These are phyloP conservation scores for Chaetura pelagica DNA, from an alignment of 2,113 vertebrate genomes.

Conservation along the genomic window DNA sequence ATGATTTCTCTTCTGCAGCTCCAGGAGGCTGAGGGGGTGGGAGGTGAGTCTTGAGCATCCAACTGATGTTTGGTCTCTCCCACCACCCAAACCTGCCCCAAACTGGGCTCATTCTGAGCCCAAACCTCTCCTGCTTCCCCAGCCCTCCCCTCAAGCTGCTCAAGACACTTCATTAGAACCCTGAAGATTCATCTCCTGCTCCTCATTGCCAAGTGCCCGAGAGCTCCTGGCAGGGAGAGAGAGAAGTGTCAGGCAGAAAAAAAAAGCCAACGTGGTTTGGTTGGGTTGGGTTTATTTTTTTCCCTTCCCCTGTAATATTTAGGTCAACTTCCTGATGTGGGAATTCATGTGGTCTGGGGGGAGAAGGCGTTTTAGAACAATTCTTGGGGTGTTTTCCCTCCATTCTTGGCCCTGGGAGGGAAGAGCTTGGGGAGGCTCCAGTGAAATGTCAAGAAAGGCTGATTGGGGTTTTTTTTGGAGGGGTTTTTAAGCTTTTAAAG, in stretches of 20 bases:
- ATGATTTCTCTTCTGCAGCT: not conserved
- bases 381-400: not conserved
- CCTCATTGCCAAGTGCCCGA: not conserved
- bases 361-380: rapidly evolving
- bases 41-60: not conserved
- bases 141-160: not conserved
- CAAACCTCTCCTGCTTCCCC: rapidly evolving
- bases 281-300: no score
- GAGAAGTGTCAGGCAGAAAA: not conserved
- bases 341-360: not conserved
- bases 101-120: not conserved
- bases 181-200: conserved; percentile 25
- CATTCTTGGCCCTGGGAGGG: not conserved
- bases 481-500: not conserved
- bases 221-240: conserved; percentile 10
- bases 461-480: no score
- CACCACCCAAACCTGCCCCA: not conserved
- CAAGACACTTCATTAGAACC: conserved; percentile 31
- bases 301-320: not conserved
- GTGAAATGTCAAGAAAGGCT: not conserved
- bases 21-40: rapidly evolving
- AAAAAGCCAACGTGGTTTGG: not conserved
- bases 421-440: not conserved
- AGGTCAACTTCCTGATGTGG: not conserved
- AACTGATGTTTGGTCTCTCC: not conserved